Percentiles rank a stretch among this genome's conserved stretches.
phyloP scores from a whole-genome alignment of 2,888 invertebrate genomes.

The Dermolepida albohirtum region DNA sequence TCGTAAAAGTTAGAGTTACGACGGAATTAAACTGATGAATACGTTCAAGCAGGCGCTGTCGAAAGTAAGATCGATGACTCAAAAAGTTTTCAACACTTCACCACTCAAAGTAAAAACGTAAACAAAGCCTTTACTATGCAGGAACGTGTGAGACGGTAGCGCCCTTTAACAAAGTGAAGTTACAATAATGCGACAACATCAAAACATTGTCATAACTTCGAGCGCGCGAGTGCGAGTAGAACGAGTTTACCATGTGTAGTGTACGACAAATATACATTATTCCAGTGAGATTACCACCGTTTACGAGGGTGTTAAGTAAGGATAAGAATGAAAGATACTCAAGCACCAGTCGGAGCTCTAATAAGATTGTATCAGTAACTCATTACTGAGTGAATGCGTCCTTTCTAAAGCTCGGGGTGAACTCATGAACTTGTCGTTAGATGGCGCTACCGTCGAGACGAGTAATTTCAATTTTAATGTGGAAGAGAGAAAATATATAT shows the following conservation, averaged over 20 bases:
- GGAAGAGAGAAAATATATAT: slow-evolving; percentile 42
- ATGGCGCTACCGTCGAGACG: slow-evolving; percentile 45
- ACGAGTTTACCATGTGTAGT: slow-evolving; percentile 51
- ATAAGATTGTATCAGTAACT: slow-evolving; percentile 61
- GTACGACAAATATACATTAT: slow-evolving; percentile 33
- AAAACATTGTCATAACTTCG: background rate
- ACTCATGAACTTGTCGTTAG: slow-evolving; percentile 51
- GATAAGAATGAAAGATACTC: slow-evolving; percentile 34
- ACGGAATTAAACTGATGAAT: too few species aligned
- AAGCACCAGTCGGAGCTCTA: slow-evolving; percentile 49
- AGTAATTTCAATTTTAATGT: slow-evolving; percentile 59
- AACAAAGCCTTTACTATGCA: slow-evolving; percentile 13
- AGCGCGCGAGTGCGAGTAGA: slow-evolving; percentile 40
- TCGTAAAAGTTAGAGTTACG: too few species aligned
- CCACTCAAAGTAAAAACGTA: slow-evolving; percentile 1
- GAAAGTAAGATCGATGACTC: too few species aligned
- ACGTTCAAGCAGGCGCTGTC: too few species aligned
- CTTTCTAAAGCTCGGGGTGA: too few species aligned
- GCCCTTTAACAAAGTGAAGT: slow-evolving; percentile 5
- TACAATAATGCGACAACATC: slow-evolving; percentile 3
- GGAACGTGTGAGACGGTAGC: slow-evolving; percentile 23
- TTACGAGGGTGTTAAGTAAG: slow-evolving; percentile 40
- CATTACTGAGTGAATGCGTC: slow-evolving; percentile 57
- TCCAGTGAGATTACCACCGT: slow-evolving; percentile 23
- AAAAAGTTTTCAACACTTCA: too few species aligned